These are phyloP conservation scores for Caenorhabditis afra DNA, from an alignment of 2,888 invertebrate species.

Conservation along the genomic window DNA sequence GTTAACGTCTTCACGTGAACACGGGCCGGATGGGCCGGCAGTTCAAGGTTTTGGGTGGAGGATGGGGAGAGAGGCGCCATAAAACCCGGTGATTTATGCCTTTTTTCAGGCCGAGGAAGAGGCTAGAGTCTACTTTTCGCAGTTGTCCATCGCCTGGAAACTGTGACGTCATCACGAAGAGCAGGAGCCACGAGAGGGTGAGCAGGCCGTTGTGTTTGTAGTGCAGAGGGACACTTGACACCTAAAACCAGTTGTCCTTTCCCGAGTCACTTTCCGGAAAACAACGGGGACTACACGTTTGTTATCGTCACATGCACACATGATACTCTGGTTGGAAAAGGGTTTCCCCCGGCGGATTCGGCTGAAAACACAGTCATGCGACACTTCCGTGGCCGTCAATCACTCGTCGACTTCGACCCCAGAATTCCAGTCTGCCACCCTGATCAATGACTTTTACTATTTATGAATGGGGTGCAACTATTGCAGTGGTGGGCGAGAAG, in stretches of 20 bases:
- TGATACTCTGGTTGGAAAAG: not conserved
- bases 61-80: constrained; percentile 11
- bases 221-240: too few relatives aligned
- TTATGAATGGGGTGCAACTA: constrained; percentile 8
- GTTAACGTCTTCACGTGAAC: constrained; percentile 36
- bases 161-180: constrained; percentile 12
- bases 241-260: too few relatives aligned
- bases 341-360: not conserved
- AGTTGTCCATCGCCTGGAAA: constrained; percentile 51
- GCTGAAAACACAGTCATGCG: constrained; percentile 33
- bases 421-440: constrained; percentile 18
- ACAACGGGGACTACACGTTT: not conserved
- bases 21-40: constrained; percentile 2
- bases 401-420: constrained; percentile 15
- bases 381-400: constrained; percentile 44
- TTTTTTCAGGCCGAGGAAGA: constrained; percentile 55
- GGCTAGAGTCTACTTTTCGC: constrained; percentile 56
- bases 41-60: constrained; percentile 36
- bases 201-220: not conserved
- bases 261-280: too few relatives aligned
- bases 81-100: constrained; percentile 37
- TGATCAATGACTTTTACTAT: constrained; percentile 1
- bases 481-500: not conserved
- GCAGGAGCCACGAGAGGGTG: not conserved
- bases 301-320: not conserved